Conservation (phyloP, 2,888 invertebrate species). For the Cantharis nigra region DNA sequence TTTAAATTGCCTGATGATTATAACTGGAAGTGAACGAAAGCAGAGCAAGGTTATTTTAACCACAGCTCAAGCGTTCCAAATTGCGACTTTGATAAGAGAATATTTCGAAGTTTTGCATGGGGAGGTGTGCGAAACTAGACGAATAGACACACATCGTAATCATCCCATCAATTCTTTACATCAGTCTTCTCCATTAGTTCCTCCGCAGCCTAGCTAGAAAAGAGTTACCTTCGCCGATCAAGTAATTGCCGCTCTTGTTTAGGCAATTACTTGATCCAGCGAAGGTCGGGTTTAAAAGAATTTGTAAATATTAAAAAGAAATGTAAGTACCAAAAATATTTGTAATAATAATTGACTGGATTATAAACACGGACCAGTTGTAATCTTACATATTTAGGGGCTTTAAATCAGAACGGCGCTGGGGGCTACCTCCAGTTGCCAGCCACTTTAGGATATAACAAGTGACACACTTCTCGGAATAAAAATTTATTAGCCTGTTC, state of each 20-base stretch:
- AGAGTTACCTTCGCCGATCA: conserved; percentile 57
- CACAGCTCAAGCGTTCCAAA: conserved; percentile 91
- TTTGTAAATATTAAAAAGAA: not conserved
- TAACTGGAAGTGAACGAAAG: conserved; percentile 87
- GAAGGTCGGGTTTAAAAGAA: not conserved
- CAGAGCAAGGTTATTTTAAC: conserved; percentile 90
- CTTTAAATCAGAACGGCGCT: not conserved
- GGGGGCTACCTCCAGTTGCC: not conserved
- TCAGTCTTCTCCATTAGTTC: conserved; percentile 61
- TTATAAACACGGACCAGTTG: not conserved
- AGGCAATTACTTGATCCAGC: conserved; percentile 3
- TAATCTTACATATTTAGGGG: not conserved
- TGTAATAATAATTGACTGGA: not conserved
- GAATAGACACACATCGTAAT: conserved; percentile 45
- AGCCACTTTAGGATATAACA: not conserved
- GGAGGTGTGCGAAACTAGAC: conserved; percentile 45
- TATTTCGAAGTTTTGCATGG: conserved; percentile 69
- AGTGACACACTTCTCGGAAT: not conserved
- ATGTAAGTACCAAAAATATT: not conserved
- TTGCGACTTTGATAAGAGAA: conserved; percentile 88
- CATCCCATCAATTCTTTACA: conserved; percentile 58
- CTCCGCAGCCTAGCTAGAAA: conserved; percentile 64
- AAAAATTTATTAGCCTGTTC: not conserved
- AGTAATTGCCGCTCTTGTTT: conserved; percentile 43
- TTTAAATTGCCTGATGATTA: conserved; percentile 89